Evolutionary conservation across 2,113 vertebrate species (phyloP), one percentile per base, ranked within the genome.

Genomic region (Callipepla squamata): DNA sequence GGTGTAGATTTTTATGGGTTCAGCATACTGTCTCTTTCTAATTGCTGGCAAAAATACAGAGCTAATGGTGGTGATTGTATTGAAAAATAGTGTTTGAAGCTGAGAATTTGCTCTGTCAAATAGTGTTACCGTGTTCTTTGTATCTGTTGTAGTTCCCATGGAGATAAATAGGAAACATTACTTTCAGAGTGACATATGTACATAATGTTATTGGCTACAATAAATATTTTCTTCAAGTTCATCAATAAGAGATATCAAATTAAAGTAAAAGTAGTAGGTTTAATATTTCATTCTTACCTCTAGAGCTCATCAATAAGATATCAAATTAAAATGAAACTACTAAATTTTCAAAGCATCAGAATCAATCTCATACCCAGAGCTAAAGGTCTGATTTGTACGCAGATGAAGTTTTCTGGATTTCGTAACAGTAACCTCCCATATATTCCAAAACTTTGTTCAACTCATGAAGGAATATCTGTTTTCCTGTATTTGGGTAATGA

Each of bases 401-500:
- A 85, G 68, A 48, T 76, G 22, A 61, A 86, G 23, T 38, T 7
- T 3, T 47, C 65, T 86, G 44, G 48, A 91, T 94, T 94, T 93
- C 42, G 10, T 79, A 90, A 89, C 53, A 74, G 4, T 87, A 83
- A 62, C 32, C 25, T 73, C 42, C 87, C 40, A 36, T 75, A 68
- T 40, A n/a, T 87, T 93, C 70, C 74, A 92, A 86, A 95, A 77
- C 36, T 69, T 90, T 87, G 40, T 83, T 92, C 59, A 91, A 50
- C 40, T 83, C 51, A 80, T 72, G 78, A 34, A 89, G 22, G 32
- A 90, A 18, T 90, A 86, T 94, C 65, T 89, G 36, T 90, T 96
- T 93, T 92, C 90, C 72, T 93, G 38, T 81, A 7, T 48, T 73
- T 92, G 75, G 81, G 45, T 62, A 81, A 73, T 38, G 68, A 93